phyloP scores from a whole-genome alignment of 1,140 invertebrate genomes.

The Papilio dardanus region DNA sequence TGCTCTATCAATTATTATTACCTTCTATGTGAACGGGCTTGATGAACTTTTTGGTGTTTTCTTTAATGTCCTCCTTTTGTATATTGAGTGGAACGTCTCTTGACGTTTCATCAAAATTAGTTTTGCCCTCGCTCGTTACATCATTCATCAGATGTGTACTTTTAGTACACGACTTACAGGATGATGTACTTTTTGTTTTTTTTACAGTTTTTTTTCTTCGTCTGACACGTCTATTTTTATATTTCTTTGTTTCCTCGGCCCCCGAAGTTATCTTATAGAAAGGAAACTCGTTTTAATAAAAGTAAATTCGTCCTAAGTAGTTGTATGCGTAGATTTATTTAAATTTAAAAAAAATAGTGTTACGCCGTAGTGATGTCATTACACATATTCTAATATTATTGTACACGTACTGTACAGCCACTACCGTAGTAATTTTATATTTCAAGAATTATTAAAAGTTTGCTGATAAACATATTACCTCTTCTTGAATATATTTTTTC shows the following conservation, averaged over 20 bases:
- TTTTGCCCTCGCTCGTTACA: background rate
- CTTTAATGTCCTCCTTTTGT: conserved; percentile 37
- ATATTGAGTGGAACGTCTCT: conserved; percentile 45
- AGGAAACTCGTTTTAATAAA: background rate
- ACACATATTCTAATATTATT: background rate
- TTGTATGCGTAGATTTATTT: too few relatives aligned
- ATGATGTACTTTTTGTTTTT: background rate
- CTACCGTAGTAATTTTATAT: background rate
- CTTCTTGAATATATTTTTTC: conserved; percentile 46
- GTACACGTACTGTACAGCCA: background rate
- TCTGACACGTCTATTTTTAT: background rate
- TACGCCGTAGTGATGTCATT: background rate
- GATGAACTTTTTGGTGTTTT: background rate
- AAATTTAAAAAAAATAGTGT: too few relatives aligned
- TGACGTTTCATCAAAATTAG: conserved; percentile 37
- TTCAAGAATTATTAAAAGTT: background rate
- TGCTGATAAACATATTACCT: background rate
- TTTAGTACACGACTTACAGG: background rate
- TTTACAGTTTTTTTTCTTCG: conserved; percentile 8
- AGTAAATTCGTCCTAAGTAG: background rate
- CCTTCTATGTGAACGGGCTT: background rate
- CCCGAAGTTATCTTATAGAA: background rate
- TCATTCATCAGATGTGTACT: background rate
- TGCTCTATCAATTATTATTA: background rate
- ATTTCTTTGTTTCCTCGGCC: background rate